Conservation (phyloP, 2,888 invertebrate species). For the Oxycera nigricornis region DNA sequence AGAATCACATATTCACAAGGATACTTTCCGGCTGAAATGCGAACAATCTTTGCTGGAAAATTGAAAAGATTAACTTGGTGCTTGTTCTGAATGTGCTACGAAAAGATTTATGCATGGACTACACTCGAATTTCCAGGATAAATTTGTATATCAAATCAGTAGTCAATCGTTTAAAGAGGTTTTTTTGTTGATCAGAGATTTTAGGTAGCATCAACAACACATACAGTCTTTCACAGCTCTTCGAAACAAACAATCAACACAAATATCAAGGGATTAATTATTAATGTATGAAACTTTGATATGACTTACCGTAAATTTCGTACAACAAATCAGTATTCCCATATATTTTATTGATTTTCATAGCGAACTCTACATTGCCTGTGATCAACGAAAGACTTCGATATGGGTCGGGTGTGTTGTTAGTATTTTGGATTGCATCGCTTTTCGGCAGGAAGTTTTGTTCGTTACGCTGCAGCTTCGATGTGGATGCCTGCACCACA, state of each 20-base stretch:
- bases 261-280: no score
- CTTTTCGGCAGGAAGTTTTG: neutral
- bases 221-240: no score
- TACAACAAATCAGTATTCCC: constrained; percentile 51
- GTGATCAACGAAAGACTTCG: constrained; percentile 45
- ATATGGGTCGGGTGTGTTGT: neutral
- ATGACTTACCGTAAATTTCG: constrained; percentile 57
- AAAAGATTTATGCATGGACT: no score
- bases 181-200: no score
- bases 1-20: constrained; percentile 53
- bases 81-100: no score
- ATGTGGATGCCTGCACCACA: neutral
- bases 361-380: constrained; percentile 55
- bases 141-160: no score
- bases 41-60: constrained; percentile 51
- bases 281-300: no score
- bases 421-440: neutral
- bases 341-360: constrained; percentile 52
- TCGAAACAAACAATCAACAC: no score
- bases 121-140: no score
- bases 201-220: no score
- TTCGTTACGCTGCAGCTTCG: neutral
- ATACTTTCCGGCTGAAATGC: constrained; percentile 54
- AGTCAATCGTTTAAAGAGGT: no score
- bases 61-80: no score